Base-by-base conservation (phyloP, 2,797 vertebrate genomes). In the Orientallactaga sibirica region DNA sequence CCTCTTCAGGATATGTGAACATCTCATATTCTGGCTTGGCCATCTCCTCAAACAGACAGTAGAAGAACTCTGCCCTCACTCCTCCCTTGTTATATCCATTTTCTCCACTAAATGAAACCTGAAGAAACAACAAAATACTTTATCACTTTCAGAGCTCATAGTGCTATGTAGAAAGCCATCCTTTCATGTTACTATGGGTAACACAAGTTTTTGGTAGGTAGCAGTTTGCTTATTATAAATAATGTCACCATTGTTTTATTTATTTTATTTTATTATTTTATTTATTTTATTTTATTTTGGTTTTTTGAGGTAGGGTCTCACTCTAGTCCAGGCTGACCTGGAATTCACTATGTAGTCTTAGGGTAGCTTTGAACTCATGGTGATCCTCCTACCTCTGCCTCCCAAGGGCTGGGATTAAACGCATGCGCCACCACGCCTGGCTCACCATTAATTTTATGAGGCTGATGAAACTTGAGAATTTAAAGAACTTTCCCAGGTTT, bases 101-200 rank as follows among this genome's bases (percentile, higher is more conserved):
- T 86, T 98, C 98, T 67, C 91, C 97, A 88, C 58, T 71, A 90
- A 98, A 98, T 61, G 97, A 94, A 88, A 98, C 85, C 98, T 98
- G 66, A 67, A 24, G 66, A 79, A 70, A 76, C 27, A 74, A 29
- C 14, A 68, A 88, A 71, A 80, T 0, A 3, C 6, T 12, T 16
- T 19, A 43, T 81, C 48, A 55, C 20, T 84, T 86, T 7, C 24
- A 76, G 62, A 22, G 27, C 86, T 52, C 89, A 11, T 33, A 48
- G 4, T 37, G 75, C 75, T 66, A 33, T 20, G 9, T 8, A 78
- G 55, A 58, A 88, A 75, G 20, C 67, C 12, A 14, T 86, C 33
- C n/a, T 25, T 87, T 85, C 77, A 24, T 74, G n/a, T 64, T 11
- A 79, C 5, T 27, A 76, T 6, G 3, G 88, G 73, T 43, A 92